Conservation (phyloP, 2,113 vertebrate genomes). For the Corapipo altera region DNA sequence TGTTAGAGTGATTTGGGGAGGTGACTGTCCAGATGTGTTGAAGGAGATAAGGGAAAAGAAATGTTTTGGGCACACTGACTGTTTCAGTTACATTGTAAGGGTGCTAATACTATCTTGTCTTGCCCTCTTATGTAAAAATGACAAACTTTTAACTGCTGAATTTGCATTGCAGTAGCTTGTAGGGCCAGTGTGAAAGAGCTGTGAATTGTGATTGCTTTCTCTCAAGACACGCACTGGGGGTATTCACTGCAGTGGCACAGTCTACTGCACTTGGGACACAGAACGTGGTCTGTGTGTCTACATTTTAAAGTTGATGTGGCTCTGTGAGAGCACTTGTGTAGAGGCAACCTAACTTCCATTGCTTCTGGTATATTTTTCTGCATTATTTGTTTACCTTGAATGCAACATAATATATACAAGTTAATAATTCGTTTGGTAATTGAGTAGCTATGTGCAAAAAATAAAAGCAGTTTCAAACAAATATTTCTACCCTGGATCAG, state of each 20-base stretch:
- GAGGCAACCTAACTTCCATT: background rate
- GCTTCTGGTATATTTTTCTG: background rate
- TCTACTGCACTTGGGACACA: background rate
- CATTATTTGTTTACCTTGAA: background rate
- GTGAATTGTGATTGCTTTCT: background rate
- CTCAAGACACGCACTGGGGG: accelerated
- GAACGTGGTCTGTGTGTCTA: background rate
- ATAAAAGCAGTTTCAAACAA: background rate
- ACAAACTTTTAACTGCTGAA: background rate
- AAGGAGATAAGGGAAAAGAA: background rate
- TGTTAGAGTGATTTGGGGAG: conserved; percentile 36
- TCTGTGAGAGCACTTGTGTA: background rate
- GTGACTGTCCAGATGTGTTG: background rate
- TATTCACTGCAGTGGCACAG: background rate
- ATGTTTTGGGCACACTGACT: background rate
- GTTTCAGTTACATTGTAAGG: background rate
- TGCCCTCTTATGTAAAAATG: background rate
- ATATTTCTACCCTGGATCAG: background rate
- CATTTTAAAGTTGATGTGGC: background rate
- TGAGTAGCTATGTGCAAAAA: background rate
- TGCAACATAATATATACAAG: background rate
- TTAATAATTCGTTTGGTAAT: background rate
- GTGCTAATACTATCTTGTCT: background rate
- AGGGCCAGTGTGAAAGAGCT: background rate
- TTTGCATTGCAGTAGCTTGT: background rate